A percentile compares a stretch with the other conserved stretches of the same genome.
These are phyloP conservation scores for Meloidogyne hapla DNA, from an alignment of 1,140 invertebrate genomes.

Conservation along the genomic window DNA sequence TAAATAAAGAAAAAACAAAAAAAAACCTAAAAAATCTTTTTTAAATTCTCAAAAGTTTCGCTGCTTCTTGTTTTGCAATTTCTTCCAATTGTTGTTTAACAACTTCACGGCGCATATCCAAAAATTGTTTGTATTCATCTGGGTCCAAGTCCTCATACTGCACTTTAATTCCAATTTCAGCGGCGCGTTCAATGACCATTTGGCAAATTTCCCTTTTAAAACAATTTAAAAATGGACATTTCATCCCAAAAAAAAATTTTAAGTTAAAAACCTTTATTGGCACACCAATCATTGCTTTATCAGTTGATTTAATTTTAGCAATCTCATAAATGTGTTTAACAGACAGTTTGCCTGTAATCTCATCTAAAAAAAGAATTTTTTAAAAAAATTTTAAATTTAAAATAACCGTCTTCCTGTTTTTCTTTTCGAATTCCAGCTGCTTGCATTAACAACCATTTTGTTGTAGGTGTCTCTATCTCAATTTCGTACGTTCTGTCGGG, in stretches of 20 bases:
- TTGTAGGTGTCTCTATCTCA: conserved; percentile 79
- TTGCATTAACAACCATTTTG: conserved; percentile 84
- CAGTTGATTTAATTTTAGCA: conserved; percentile 84
- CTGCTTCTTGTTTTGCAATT: conserved; percentile 81
- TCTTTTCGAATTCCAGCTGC: conserved; percentile 85
- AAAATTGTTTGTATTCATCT: conserved; percentile 80
- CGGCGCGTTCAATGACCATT: conserved; percentile 34
- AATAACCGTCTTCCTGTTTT: conserved; percentile 71
- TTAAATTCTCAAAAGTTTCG: conserved; percentile 80
- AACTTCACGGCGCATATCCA: conserved; percentile 74
- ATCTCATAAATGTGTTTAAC: conserved; percentile 98
- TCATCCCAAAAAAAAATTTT: conserved; percentile 72
- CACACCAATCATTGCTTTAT: conserved; percentile 74
- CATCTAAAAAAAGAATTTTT: conserved; percentile 64
- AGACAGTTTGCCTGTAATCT: conserved; percentile 84
- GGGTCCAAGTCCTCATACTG: conserved; percentile 76
- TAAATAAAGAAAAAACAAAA: not conserved
- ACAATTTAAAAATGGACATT: conserved; percentile 1
- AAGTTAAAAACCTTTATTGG: conserved; percentile 75
- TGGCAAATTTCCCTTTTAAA: conserved; percentile 52
- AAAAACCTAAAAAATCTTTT: not conserved
- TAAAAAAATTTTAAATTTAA: not conserved
- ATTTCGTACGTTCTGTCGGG: conserved; percentile 83
- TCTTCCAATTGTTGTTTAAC: conserved; percentile 77
- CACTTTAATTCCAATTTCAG: conserved; percentile 67